These are phyloP conservation scores for Leptinotarsa rubiginosa DNA, from an alignment of 2,888 invertebrate genomes.

Conservation along the genomic window DNA sequence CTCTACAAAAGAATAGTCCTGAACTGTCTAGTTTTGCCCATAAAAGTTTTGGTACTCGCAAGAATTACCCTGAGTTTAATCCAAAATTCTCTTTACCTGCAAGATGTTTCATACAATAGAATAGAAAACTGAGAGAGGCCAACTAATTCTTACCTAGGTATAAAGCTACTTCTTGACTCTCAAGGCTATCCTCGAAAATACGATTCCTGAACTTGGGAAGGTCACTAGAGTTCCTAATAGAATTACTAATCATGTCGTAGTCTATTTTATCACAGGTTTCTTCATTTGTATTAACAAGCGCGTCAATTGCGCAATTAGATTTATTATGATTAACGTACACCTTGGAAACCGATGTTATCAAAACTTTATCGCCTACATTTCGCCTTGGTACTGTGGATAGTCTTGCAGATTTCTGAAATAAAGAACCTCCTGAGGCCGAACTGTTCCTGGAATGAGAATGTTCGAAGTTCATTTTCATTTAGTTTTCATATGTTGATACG, in stretches of 20 bases:
- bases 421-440: slow-evolving; percentile 34
- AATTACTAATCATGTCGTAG: slow-evolving; percentile 45
- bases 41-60: too few relatives aligned
- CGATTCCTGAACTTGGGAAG: slow-evolving; percentile 58
- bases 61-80: too few relatives aligned
- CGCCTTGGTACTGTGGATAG: slow-evolving; percentile 64
- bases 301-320: slow-evolving; percentile 26
- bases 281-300: slow-evolving; percentile 22
- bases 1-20: too few relatives aligned
- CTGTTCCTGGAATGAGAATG: slow-evolving; percentile 30
- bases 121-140: not conserved
- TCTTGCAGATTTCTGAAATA: slow-evolving; percentile 28
- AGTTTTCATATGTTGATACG: not conserved
- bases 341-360: slow-evolving; percentile 70
- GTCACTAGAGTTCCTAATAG: slow-evolving; percentile 53
- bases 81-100: too few relatives aligned
- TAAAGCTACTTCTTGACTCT: slow-evolving; percentile 63
- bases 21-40: too few relatives aligned
- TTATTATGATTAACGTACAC: slow-evolving; percentile 66
- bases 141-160: slow-evolving; percentile 60
- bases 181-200: slow-evolving; percentile 60
- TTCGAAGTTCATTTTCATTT: slow-evolving; percentile 34
- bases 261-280: slow-evolving; percentile 43
- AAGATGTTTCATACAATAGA: too few relatives aligned
- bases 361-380: slow-evolving; percentile 73